Percentiles rank a stretch among this genome's conserved stretches.
These are phyloP conservation scores for Protobothrops flavoviridis DNA, from an alignment of 2,113 vertebrate genomes.

Conservation along the genomic window DNA sequence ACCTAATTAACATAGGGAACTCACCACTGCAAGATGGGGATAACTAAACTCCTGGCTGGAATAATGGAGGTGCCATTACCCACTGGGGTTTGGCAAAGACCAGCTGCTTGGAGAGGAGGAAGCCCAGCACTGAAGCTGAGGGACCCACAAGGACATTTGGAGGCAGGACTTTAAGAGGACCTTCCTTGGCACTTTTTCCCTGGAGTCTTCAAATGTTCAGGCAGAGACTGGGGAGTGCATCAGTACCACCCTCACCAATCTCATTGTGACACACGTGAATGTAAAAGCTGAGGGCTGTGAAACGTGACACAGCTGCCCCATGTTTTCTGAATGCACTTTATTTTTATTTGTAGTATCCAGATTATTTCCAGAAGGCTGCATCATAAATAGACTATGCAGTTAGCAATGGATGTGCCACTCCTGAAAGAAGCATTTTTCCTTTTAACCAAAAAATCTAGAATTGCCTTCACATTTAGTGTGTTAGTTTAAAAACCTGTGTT, in stretches of 20 bases:
- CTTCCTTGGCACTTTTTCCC: not conserved
- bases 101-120: not conserved
- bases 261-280: not conserved
- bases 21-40: not conserved
- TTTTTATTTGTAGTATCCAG: conserved; percentile 64
- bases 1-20: not conserved
- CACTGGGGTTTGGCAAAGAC: not conserved
- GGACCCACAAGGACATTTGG: not conserved
- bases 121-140: not conserved
- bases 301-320: not conserved
- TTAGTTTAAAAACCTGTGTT: conserved; percentile 73
- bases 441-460: conserved; percentile 66
- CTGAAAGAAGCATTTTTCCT: conserved; percentile 56
- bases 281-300: not conserved
- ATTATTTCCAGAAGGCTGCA: conserved; percentile 66
- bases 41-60: not conserved
- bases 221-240: not conserved
- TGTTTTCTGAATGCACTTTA: conserved; percentile 14
- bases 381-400: conserved; percentile 71
- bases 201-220: not conserved
- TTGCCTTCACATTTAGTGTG: conserved; percentile 66
- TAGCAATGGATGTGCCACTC: conserved; percentile 68
- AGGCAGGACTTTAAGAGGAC: not conserved
- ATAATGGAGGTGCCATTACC: not conserved
- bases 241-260: not conserved